Percentiles rank a stretch among this genome's conserved stretches.
Evolutionary conservation across 2,797 vertebrate genomes (phyloP).

Genomic region (Leptodactylus fallax): DNA sequence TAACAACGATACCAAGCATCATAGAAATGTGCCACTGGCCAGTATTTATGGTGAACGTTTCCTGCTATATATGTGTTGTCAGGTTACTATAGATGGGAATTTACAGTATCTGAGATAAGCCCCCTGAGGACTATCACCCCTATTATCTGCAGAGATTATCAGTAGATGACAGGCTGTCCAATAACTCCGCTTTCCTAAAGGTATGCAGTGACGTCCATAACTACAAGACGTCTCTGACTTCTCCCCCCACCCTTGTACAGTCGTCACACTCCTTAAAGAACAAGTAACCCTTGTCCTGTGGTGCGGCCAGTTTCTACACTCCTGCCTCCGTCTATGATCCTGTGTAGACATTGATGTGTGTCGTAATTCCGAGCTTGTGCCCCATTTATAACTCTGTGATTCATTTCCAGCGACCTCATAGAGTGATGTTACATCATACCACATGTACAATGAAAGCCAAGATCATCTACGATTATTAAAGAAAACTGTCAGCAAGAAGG

Average conservation of each 20-base stretch:
- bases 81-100: not conserved
- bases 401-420: not conserved
- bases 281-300: slow-evolving; percentile 43
- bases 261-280: slow-evolving; percentile 44
- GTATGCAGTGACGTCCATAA: slow-evolving; percentile 26
- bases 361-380: not conserved
- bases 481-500: too few species aligned
- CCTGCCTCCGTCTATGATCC: not conserved
- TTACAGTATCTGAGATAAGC: not conserved
- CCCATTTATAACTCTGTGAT: not conserved
- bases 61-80: not conserved
- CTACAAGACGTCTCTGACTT: not conserved
- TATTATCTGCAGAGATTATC: not conserved
- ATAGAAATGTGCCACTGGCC: too few species aligned
- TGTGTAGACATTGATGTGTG: not conserved
- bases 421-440: too few species aligned
- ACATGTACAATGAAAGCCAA: too few species aligned
- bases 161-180: not conserved
- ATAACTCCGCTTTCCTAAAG: not conserved
- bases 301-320: not conserved
- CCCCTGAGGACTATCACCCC: not conserved
- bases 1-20: too few species aligned
- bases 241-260: not conserved
- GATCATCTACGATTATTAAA: too few species aligned
- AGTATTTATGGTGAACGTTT: not conserved